Percentiles rank a stretch among this genome's conserved stretches.
Evolutionary conservation across 2,888 invertebrate genomes (phyloP).

Genomic region (Panzeria rudis): DNA sequence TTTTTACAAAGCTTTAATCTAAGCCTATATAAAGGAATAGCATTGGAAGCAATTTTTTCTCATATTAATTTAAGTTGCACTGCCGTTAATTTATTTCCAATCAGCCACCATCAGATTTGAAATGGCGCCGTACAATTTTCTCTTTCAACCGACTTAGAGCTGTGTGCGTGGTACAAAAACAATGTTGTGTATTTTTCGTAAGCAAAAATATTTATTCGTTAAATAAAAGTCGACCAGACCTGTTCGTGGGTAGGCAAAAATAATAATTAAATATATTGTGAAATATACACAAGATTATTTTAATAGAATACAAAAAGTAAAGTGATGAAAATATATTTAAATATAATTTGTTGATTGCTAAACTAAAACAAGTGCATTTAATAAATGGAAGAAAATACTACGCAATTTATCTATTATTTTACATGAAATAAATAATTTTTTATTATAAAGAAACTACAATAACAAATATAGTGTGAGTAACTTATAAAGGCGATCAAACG

Average conservation of each 20-base stretch:
- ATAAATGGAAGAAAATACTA: slow-evolving; percentile 17
- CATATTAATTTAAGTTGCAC: too few species aligned
- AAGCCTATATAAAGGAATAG: too few species aligned
- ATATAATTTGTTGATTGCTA: neutral
- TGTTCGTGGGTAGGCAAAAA: slow-evolving; percentile 36
- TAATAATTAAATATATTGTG: slow-evolving; percentile 47
- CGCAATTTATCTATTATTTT: slow-evolving; percentile 54
- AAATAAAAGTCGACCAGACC: slow-evolving; percentile 53
- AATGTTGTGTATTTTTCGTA: slow-evolving; percentile 38
- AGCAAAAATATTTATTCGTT: slow-evolving; percentile 47
- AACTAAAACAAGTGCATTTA: neutral
- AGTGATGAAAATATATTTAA: slow-evolving; percentile 16
- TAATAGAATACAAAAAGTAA: neutral
- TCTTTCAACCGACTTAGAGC: too few species aligned
- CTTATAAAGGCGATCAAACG: neutral
- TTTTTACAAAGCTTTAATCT: too few species aligned
- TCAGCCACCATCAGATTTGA: too few species aligned
- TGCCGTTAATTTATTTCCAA: too few species aligned
- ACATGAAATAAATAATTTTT: slow-evolving; percentile 9
- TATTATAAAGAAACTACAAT: neutral
- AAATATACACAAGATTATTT: slow-evolving; percentile 15
- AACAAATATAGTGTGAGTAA: slow-evolving; percentile 4
- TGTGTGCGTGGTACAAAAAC: neutral
- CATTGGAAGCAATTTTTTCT: too few species aligned
- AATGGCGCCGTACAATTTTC: too few species aligned